Conservation (phyloP, 2,888 invertebrate species). For the Parnassius orleans region DNA sequence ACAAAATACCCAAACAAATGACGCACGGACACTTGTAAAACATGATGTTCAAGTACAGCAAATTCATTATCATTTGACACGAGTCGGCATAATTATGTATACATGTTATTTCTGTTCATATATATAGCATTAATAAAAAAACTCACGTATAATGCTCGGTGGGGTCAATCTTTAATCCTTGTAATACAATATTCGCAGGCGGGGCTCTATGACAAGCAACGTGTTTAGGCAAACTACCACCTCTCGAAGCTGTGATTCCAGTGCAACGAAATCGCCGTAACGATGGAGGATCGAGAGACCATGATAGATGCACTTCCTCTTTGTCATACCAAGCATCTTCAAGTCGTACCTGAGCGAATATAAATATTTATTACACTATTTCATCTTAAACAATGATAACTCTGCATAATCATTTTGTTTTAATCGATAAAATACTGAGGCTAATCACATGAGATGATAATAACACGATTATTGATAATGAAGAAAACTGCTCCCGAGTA, state of each 20-base stretch:
- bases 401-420: no score
- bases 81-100: no score
- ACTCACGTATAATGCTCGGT: conserved; percentile 67
- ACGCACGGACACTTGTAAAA: no score
- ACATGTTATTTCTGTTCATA: no score
- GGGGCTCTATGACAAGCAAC: conserved; percentile 69
- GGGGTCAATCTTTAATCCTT: conserved; percentile 68
- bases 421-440: no score
- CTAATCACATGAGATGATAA: no score
- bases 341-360: conserved; percentile 51
- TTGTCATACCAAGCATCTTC: conserved; percentile 68
- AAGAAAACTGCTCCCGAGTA: no score
- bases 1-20: no score
- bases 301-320: conserved; percentile 67
- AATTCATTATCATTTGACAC: no score
- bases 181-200: conserved; percentile 60
- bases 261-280: conserved; percentile 63
- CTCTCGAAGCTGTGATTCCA: conserved; percentile 62
- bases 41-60: no score
- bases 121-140: not conserved
- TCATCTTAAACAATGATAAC: no score
- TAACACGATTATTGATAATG: no score
- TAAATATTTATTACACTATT: not conserved
- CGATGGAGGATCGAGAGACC: conserved; percentile 62
- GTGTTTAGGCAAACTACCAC: conserved; percentile 62